A percentile compares a stretch with the other conserved stretches of the same genome.
phyloP scores from a whole-genome alignment of 2,113 vertebrate genomes.

The Proteles cristata region DNA sequence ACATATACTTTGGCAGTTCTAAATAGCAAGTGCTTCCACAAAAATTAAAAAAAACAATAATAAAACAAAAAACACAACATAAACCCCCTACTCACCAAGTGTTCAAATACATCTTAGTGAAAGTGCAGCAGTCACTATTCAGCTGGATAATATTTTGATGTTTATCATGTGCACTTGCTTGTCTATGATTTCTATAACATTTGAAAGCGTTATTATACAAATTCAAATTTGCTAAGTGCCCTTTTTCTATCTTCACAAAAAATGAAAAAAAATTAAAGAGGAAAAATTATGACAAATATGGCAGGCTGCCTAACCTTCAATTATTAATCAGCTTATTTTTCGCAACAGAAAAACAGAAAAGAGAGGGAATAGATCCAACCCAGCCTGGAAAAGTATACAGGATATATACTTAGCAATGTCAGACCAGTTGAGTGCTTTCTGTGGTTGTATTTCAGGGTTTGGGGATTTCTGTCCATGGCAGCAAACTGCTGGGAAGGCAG shows the following conservation, averaged over 20 bases:
- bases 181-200: conserved; percentile 84
- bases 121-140: conserved; percentile 85
- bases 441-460: conserved; percentile 86
- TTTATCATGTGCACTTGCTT: conserved; percentile 84
- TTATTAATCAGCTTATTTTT: conserved; percentile 86
- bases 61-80: conserved; percentile 50
- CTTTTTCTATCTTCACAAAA: conserved; percentile 86
- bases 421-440: conserved; percentile 92
- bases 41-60: conserved; percentile 61
- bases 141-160: conserved; percentile 79
- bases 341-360: conserved; percentile 81
- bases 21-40: conserved; percentile 92
- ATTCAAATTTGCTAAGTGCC: conserved; percentile 88
- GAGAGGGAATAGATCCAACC: conserved; percentile 80
- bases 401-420: conserved; percentile 87
- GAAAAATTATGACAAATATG: conserved; percentile 84
- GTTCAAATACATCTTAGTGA: conserved; percentile 80
- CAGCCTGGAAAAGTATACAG: conserved; percentile 85
- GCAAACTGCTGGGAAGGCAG: conserved; percentile 88
- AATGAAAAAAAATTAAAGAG: conserved; percentile 43
- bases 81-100: conserved; percentile 83
- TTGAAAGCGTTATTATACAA: conserved; percentile 87
- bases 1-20: conserved; percentile 95
- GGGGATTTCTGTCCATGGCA: conserved; percentile 88
- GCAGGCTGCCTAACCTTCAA: conserved; percentile 87